phyloP scores from a whole-genome alignment of 2,888 invertebrate species.

The Alcis repandata region DNA sequence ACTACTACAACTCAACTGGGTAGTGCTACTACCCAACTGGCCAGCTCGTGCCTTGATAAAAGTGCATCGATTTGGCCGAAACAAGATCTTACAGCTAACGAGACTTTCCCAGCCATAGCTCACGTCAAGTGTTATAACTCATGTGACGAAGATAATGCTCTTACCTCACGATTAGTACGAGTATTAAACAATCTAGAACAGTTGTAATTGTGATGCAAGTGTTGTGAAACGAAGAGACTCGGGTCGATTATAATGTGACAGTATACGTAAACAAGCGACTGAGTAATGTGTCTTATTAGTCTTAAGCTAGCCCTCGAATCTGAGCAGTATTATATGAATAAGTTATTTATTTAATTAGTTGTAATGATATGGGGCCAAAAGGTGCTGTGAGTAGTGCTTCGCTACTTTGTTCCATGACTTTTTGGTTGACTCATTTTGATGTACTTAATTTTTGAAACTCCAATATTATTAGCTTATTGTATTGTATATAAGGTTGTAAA shows the following conservation, averaged over 20 bases:
- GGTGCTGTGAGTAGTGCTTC: slow-evolving; percentile 69
- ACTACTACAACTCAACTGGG: background rate
- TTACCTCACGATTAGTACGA: background rate
- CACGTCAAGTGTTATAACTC: slow-evolving; percentile 9
- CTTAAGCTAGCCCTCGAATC: slow-evolving; percentile 53
- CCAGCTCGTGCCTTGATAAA: background rate
- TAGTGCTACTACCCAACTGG: background rate
- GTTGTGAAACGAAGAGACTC: slow-evolving; percentile 41
- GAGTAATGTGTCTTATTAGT: slow-evolving; percentile 54
- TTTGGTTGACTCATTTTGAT: slow-evolving; percentile 56
- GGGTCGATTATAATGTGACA: slow-evolving; percentile 38
- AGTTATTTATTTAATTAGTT: slow-evolving; percentile 69
- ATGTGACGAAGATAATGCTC: slow-evolving; percentile 7
- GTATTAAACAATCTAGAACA: slow-evolving; percentile 6
- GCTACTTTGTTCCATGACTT: slow-evolving; percentile 67
- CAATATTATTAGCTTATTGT: slow-evolving; percentile 28
- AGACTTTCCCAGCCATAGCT: slow-evolving; percentile 3
- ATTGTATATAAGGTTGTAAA: slow-evolving; percentile 34
- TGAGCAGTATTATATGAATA: slow-evolving; percentile 78
- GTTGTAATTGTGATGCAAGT: slow-evolving; percentile 11
- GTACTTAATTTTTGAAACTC: slow-evolving; percentile 42
- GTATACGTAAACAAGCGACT: slow-evolving; percentile 51
- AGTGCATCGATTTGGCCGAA: background rate
- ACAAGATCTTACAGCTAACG: background rate
- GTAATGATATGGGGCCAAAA: slow-evolving; percentile 76